A percentile compares a stretch with the other conserved stretches of the same genome.
Evolutionary conservation across 2,797 vertebrate genomes (phyloP).

Genomic region (Yasuhikotakia modesta): DNA sequence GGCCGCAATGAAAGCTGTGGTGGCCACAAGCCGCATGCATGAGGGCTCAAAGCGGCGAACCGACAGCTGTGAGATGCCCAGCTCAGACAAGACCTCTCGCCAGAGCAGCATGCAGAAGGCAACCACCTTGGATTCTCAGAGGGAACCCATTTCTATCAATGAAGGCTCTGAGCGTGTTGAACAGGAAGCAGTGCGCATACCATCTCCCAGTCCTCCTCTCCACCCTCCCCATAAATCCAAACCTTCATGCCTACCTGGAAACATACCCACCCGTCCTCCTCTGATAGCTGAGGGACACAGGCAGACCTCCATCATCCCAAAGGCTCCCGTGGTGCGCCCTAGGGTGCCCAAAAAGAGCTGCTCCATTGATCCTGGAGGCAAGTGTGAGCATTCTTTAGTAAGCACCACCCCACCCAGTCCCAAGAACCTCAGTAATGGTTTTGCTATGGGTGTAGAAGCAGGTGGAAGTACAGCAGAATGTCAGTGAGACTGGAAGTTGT

Average conservation of each 20-base stretch:
- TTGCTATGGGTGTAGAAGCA: slow-evolving; percentile 66
- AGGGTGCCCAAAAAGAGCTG: slow-evolving; percentile 71
- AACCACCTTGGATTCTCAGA: slow-evolving; percentile 62
- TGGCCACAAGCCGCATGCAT: slow-evolving; percentile 86
- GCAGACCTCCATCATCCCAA: slow-evolving; percentile 70
- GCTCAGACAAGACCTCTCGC: slow-evolving; percentile 63
- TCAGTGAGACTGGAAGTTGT: slow-evolving; percentile 64
- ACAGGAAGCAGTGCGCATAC: slow-evolving; percentile 49
- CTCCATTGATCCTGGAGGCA: slow-evolving; percentile 60
- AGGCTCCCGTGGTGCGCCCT: slow-evolving; percentile 65
- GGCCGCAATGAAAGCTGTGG: slow-evolving; percentile 90
- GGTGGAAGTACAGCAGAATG: slow-evolving; percentile 66
- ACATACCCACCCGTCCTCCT: slow-evolving; percentile 67
- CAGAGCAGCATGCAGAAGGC: slow-evolving; percentile 76
- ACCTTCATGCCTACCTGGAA: slow-evolving; percentile 23
- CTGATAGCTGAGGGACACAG: slow-evolving; percentile 70
- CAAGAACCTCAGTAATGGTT: slow-evolving; percentile 75
- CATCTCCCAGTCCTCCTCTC: slow-evolving; percentile 45
- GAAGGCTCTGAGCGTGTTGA: slow-evolving; percentile 47
- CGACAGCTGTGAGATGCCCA: slow-evolving; percentile 73
- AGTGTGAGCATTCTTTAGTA: slow-evolving; percentile 47
- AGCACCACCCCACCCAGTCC: slow-evolving; percentile 66
- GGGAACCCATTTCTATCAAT: slow-evolving; percentile 36
- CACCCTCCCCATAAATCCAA: slow-evolving; percentile 63
- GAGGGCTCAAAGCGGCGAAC: slow-evolving; percentile 79